Percentiles rank a stretch among this genome's conserved stretches.
These are phyloP conservation scores for Ispidina lecontei DNA, from an alignment of 2,797 vertebrate species.

Conservation along the genomic window DNA sequence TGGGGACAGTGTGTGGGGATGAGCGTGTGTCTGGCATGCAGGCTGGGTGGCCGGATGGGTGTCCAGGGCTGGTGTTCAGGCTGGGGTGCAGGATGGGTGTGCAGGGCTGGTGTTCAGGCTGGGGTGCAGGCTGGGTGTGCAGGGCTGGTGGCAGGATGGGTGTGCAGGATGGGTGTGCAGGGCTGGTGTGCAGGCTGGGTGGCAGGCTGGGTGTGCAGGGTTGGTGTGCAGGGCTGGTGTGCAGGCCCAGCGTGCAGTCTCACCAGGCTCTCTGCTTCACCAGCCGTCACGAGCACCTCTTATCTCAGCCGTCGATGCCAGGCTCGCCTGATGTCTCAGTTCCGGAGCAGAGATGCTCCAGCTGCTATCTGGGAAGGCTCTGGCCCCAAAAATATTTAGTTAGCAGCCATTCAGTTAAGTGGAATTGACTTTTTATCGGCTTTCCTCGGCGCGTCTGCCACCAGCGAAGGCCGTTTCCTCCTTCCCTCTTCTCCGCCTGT, in stretches of 20 bases:
- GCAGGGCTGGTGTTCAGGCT: too few relatives aligned
- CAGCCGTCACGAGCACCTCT: background rate
- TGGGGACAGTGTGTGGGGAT: too few relatives aligned
- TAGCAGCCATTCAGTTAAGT: conserved; percentile 96
- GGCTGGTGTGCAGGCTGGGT: too few relatives aligned
- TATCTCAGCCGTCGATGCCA: conserved; percentile 70
- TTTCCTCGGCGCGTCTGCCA: conserved; percentile 88
- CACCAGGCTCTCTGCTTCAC: background rate
- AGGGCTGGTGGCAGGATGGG: too few relatives aligned
- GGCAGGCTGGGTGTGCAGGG: too few relatives aligned
- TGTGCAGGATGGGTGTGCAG: too few relatives aligned
- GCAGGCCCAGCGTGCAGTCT: background rate
- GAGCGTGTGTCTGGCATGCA: too few relatives aligned
- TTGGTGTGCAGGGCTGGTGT: too few relatives aligned
- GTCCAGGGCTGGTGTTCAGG: too few relatives aligned
- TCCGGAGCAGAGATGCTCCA: conserved; percentile 63
- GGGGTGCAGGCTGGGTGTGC: too few relatives aligned
- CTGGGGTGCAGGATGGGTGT: too few relatives aligned
- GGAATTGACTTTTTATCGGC: conserved; percentile 94
- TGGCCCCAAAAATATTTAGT: conserved; percentile 93
- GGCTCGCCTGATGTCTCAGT: conserved; percentile 85
- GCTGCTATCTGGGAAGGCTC: conserved; percentile 67
- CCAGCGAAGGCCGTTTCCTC: conserved; percentile 87
- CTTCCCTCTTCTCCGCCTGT: conserved; percentile 84
- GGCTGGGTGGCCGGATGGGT: too few relatives aligned